phyloP scores from a whole-genome alignment of 2,113 vertebrate species.

The Oophaga pumilio region DNA sequence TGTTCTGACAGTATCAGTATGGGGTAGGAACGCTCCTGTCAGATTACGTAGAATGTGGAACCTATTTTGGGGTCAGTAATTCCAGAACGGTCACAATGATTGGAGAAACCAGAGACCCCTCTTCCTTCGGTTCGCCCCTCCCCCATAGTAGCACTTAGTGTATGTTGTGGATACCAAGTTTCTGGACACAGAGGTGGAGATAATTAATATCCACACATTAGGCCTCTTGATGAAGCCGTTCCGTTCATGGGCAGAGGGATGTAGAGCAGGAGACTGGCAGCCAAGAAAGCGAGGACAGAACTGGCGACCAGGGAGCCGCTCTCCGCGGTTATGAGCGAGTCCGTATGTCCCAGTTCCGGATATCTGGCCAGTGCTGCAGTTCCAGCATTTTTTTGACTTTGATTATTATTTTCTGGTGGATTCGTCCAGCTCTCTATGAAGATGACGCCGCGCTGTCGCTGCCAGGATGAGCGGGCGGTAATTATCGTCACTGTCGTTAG shows the following conservation, averaged over 20 bases:
- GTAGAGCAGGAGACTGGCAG: neutral
- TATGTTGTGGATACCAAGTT: neutral
- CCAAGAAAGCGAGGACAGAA: neutral
- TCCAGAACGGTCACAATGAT: neutral
- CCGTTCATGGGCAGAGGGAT: neutral
- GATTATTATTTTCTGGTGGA: conserved; percentile 24
- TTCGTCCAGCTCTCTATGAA: conserved; percentile 20
- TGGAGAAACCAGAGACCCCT: neutral
- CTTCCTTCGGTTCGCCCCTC: no score
- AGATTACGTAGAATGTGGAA: no score
- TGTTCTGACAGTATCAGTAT: no score
- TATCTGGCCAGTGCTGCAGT: neutral
- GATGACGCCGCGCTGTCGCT: neutral
- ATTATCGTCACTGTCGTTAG: neutral
- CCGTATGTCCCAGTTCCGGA: conserved; percentile 9
- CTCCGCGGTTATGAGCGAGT: conserved; percentile 34
- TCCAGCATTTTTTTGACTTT: neutral
- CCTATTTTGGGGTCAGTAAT: no score
- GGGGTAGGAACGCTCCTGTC: no score
- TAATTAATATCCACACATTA: neutral
- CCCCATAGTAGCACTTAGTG: neutral
- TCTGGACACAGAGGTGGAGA: neutral
- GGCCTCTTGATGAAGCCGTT: neutral
- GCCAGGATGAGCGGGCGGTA: conserved; percentile 6
- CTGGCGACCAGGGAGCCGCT: neutral